Percentiles rank a stretch among this genome's conserved stretches.
These are phyloP conservation scores for Allophyes oxyacanthae DNA, from an alignment of 2,888 invertebrate species.

Conservation along the genomic window DNA sequence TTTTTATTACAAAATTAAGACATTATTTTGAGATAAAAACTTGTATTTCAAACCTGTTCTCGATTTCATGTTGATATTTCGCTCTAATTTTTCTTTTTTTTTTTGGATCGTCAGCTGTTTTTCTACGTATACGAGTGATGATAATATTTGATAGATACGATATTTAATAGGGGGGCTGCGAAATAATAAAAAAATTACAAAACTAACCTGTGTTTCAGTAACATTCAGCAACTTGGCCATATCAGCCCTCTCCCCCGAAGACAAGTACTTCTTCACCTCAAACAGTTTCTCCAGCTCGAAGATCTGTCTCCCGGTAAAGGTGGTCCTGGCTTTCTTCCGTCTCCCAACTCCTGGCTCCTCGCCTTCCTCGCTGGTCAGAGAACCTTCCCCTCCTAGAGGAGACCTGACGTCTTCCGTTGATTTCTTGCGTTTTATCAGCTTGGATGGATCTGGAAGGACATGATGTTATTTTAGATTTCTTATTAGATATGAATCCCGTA, in stretches of 20 bases:
- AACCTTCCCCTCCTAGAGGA: conserved; percentile 81
- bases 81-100: no score
- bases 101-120: no score
- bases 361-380: conserved; percentile 83
- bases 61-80: no score
- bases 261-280: conserved; percentile 98
- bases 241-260: conserved; percentile 97
- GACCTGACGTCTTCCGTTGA: conserved; percentile 83
- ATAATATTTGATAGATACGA: no score
- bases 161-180: no score
- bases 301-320: conserved; percentile 98
- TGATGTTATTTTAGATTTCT: neutral
- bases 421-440: conserved; percentile 83
- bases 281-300: conserved; percentile 99
- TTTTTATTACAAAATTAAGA: no score
- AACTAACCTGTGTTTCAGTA: conserved; percentile 97
- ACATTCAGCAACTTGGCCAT: conserved; percentile 98
- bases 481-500: no score
- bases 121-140: no score
- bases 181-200: neutral
- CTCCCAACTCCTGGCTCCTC: conserved; percentile 90
- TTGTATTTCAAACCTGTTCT: no score
- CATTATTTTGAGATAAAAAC: no score
- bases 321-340: conserved; percentile 96
- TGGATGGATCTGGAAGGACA: conserved; percentile 74